Evolutionary conservation across 2,888 invertebrate species (phyloP), one percentile per base, ranked within the genome.

Genomic region (Allolobophora icterica): DNA sequence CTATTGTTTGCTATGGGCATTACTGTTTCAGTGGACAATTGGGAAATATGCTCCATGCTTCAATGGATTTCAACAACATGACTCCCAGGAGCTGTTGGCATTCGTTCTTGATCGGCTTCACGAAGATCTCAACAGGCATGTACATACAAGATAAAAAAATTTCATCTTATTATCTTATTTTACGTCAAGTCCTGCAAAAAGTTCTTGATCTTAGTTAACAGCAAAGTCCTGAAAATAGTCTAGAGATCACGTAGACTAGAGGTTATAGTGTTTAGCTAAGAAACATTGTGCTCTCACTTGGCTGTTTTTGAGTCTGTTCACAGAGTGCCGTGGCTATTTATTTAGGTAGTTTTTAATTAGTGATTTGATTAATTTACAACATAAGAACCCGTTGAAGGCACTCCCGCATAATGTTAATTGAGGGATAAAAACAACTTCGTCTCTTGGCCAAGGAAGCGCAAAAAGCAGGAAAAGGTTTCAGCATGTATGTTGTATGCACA

Each of bases 51-150:
- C 98, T 91, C 97, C 98, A 71, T 96, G 97, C 93, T 97, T 98
- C 95, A 97, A 97, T 93, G 98, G 98, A 92, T 98, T 98, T 93
- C 98, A 98, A 24, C 98, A 98, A 96, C 98, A 98, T 96, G 98
- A 98, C 96, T 98, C 98, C 91, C 98, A 98, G 96, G 98, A 98
- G 96, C 96, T 98, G 93, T 96, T 98, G 58, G 98, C 98, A 90
- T 98, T 98, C 97, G 96, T 98, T 93, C 96, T 98, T 94, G 98
- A 98, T 96, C 97, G 98, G 90, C 96, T 98, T 93, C 98, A 98
- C 95, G 98, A 98, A 96, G 98, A 98, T 95, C 96, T 98, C 93
- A 98, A 98, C 96, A 96, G 95, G 94, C 94, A 40, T 19, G 71
- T 24, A 30, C 42, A 35, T 21, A n/a, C 38, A 33, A 33, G 17